Base-by-base conservation (phyloP, 2,113 vertebrate genomes). In the Poicephalus meyeri region DNA sequence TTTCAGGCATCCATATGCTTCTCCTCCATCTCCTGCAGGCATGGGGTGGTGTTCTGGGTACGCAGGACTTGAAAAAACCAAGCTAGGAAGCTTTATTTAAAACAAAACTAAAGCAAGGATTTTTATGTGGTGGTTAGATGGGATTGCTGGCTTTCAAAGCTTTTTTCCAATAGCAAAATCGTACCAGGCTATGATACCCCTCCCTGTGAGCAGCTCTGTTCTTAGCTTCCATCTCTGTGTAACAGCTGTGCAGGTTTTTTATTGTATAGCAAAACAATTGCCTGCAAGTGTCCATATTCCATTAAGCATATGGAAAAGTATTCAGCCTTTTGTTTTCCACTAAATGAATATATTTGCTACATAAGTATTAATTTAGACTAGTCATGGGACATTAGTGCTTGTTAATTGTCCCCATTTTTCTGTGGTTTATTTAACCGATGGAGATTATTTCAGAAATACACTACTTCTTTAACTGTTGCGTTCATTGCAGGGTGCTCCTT, bases 311-410 rank as follows among this genome's bases (percentile, higher is more conserved):
- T 79, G 83, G 83, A 95, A 93, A 94, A 95, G 33, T 94, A 93
- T 93, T 95, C 77, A 92, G 65, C 44, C 53, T 70, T 89, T 96
- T 96, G 95, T 97, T 91, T 96, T 92, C 86, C 2, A 2, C 77
- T 84, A 78, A 92, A 96, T 91, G 20, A 87, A 93, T 96, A 55
- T 71, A 70, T 96, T 96, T 97, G 92, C 88, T 88, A 93, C 9
- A 1, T 87, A 88, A 81, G 61, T 50, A 95, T 92, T 93, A 94
- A 92, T 94, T 93, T 91, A 92, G 80, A 76, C 70, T 89, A 95
- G 93, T 95, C 94, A 87, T 89, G 73, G 86, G 80, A 87, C 58
- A 50, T 96, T 91, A 93, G 88, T 63, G 78, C 49, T 92, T n/a
- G 41, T 91, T 93, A 93, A 91, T 91, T 94, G 80, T 94, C 66